Base-by-base conservation (phyloP, 2,888 invertebrate species). In the Cotesia congregata region DNA sequence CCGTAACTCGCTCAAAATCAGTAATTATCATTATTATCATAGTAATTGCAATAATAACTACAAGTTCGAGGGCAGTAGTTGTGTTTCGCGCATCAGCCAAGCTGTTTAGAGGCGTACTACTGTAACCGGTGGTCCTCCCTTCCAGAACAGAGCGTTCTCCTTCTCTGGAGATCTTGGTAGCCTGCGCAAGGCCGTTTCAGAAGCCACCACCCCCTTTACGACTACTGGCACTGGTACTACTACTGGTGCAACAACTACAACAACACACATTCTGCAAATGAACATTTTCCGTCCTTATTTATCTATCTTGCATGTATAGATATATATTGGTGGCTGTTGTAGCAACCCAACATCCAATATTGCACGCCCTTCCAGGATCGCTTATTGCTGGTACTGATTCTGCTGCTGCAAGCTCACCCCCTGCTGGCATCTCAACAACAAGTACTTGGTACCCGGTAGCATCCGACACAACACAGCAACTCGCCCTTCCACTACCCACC, bases 391-490 rank as follows among this genome's bases (percentile, higher is more conserved):
- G 81, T 74, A 75, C 82, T 65, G 68, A 7, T 72, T 60, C 75
- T 59, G 76, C 77, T 70, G 75, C 78, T 73, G 64, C 67, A 75
- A 64, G 80, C 74, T 77, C 77, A 73, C 78, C 79, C 78, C 79
- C 70, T 79, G 75, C 78, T 80, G 82, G 87, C 86, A 87, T 87
- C 87, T 86, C 85, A 88, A 88, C 88, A 88, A 88, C 88, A 88
- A 88, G 86, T 87, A 87, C 86, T 85, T 83, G 87, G 85, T 86
- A 86, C 86, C 85, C 83, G 85, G 83, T 86, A 86, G 87, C 86
- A 88, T 86, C 86, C 86, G 86, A 87, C 87, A 88, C 86, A 88
- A 87, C 87, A 88, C 87, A 87, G 86, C 88, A 87, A 88, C 80
- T 79, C 80, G 78, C 82, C 81, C 82, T 80, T 72, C 81, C 72